Evolutionary conservation across 2,888 invertebrate species (phyloP).

Genomic region (Mallateleia sp.): DNA sequence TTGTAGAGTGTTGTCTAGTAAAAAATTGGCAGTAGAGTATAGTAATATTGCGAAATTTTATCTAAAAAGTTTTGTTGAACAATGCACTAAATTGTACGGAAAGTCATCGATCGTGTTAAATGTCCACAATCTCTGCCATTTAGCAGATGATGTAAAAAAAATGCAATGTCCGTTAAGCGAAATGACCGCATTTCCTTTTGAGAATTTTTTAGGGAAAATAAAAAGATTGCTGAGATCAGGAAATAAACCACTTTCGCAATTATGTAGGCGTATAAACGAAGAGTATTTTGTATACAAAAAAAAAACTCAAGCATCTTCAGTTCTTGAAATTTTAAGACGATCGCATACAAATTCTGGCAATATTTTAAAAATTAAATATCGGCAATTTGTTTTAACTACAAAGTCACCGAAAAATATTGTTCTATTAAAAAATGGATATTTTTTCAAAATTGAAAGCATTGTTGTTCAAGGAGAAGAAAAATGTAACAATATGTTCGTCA

Average conservation of each 20-base stretch:
- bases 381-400: conserved; percentile 25
- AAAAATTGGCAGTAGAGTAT: conserved; percentile 28
- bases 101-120: conserved; percentile 31
- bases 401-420: conserved; percentile 28
- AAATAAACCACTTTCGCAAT: conserved; percentile 32
- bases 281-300: neutral
- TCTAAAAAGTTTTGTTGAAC: conserved; percentile 36
- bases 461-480: conserved; percentile 14
- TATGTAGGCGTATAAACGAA: conserved; percentile 27
- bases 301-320: neutral
- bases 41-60: conserved; percentile 30
- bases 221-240: conserved; percentile 31
- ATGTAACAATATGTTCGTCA: conserved; percentile 7
- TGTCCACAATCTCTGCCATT: conserved; percentile 39
- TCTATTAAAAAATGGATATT: conserved; percentile 10
- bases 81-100: conserved; percentile 27
- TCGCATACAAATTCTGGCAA: neutral
- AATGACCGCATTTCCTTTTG: conserved; percentile 42
- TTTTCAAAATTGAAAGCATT: conserved; percentile 29
- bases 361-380: conserved; percentile 31
- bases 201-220: conserved; percentile 33
- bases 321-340: conserved; percentile 27
- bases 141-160: conserved; percentile 50
- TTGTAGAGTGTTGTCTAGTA: conserved; percentile 38
- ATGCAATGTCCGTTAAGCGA: conserved; percentile 23